Percentiles rank a stretch among this genome's conserved stretches.
phyloP scores from a whole-genome alignment of 2,113 vertebrate genomes.

The Myotis brandtii region DNA sequence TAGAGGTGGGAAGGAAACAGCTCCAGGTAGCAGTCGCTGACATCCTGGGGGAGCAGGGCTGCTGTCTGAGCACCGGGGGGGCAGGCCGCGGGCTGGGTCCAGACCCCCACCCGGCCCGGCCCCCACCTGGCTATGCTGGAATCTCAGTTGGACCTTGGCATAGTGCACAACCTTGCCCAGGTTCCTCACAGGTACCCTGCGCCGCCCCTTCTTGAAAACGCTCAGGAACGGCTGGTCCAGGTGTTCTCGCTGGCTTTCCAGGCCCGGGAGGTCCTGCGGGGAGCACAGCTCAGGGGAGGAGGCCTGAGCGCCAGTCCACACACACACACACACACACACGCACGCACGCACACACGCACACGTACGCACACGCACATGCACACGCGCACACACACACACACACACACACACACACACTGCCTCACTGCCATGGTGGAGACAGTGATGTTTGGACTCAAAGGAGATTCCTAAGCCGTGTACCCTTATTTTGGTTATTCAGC shows the following conservation, averaged over 20 bases:
- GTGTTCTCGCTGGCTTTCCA: slow-evolving; percentile 88
- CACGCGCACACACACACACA: too few species aligned
- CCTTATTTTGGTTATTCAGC: not conserved
- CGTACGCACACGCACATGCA: rapidly evolving
- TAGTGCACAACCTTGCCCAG: slow-evolving; percentile 95
- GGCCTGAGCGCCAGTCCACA: not conserved
- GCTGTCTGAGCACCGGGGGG: not conserved
- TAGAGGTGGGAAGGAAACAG: slow-evolving; percentile 96
- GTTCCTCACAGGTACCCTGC: slow-evolving; percentile 88
- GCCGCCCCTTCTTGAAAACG: slow-evolving; percentile 85
- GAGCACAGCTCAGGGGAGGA: not conserved
- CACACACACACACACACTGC: rapidly evolving
- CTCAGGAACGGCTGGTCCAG: slow-evolving; percentile 89
- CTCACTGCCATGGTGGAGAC: not conserved
- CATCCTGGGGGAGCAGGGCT: slow-evolving; percentile 86
- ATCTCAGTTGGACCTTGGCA: slow-evolving; percentile 95
- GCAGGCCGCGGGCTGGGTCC: not conserved
- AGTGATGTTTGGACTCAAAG: not conserved
- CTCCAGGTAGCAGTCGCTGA: slow-evolving; percentile 95
- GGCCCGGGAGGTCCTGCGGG: slow-evolving; percentile 67
- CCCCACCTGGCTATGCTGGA: slow-evolving; percentile 93
- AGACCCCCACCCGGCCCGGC: not conserved
- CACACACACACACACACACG: too few species aligned
- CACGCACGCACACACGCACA: rapidly evolving
- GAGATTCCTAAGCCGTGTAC: not conserved